A percentile compares a stretch with the other conserved stretches of the same genome.
Conservation (phyloP, 2,888 invertebrate genomes). For the Dugesia japonica region DNA sequence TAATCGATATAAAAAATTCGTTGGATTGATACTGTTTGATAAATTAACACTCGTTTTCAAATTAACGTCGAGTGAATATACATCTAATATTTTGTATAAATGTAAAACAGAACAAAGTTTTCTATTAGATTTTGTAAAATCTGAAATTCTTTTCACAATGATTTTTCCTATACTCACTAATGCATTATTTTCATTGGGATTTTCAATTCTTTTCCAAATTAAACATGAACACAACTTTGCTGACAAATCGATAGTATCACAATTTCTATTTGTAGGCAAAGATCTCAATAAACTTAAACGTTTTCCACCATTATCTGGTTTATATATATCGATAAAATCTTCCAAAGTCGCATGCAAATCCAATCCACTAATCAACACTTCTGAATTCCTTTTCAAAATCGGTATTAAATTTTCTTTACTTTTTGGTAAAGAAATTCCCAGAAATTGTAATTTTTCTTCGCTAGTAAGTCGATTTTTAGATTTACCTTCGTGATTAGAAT, state of each 20-base stretch:
- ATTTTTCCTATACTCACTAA: conserved; percentile 50
- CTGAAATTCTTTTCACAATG: conserved; percentile 51
- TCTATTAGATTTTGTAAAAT: conserved; percentile 55
- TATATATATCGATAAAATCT: conserved; percentile 54
- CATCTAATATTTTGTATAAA: conserved; percentile 57
- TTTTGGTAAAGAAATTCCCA: conserved; percentile 62
- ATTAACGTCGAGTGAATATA: conserved; percentile 57
- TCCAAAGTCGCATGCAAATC: conserved; percentile 68
- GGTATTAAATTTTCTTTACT: conserved; percentile 54
- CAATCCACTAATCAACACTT: conserved; percentile 66
- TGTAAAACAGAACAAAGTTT: conserved; percentile 43
- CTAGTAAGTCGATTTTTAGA: conserved; percentile 67
- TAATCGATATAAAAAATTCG: too few species aligned
- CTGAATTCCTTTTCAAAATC: conserved; percentile 55
- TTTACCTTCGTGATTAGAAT: conserved; percentile 74
- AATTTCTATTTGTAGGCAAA: conserved; percentile 59
- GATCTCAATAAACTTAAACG: conserved; percentile 42
- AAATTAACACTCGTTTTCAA: too few species aligned
- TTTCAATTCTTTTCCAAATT: conserved; percentile 58
- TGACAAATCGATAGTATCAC: conserved; percentile 71
- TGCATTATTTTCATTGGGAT: conserved; percentile 49
- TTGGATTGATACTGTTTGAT: too few species aligned
- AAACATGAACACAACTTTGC: conserved; percentile 89
- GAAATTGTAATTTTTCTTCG: conserved; percentile 74
- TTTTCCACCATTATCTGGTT: conserved; percentile 36